Conservation (phyloP, 2,888 invertebrate species). For the Eupithecia abbreviata region DNA sequence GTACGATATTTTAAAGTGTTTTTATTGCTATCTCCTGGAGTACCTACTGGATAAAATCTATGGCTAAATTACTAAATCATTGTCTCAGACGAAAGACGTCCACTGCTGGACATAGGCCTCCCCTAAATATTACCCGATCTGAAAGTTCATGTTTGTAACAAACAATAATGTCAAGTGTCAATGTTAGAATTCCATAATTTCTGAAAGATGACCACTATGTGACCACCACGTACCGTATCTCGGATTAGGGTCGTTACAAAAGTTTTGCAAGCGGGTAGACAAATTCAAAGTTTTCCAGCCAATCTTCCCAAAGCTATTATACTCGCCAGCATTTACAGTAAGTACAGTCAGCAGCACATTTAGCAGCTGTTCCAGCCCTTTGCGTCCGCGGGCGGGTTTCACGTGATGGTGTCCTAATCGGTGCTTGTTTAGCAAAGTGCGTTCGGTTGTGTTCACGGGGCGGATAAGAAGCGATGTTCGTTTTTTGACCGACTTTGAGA, state of each 20-base stretch:
- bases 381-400: conserved; percentile 12
- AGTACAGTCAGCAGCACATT: conserved; percentile 1
- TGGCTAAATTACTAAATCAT: no score
- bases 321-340: not conserved
- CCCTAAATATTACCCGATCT: no score
- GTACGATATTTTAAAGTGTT: no score
- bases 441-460: conserved; percentile 44
- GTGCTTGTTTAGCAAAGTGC: conserved; percentile 65
- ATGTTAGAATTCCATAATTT: no score
- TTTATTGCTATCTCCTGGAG: no score
- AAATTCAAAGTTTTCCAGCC: not conserved
- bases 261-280: not conserved
- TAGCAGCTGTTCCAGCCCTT: not conserved
- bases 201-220: no score
- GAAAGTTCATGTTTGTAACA: no score
- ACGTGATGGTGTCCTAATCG: conserved; percentile 61
- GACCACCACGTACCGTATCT: not conserved
- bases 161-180: no score
- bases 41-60: no score
- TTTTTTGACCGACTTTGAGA: not conserved
- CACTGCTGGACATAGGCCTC: no score
- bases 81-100: no score
- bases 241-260: not conserved
- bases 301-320: not conserved
- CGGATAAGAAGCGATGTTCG: conserved; percentile 39